A percentile compares a stretch with the other conserved stretches of the same genome.
Conservation (phyloP, 2,797 vertebrate genomes). For the Babyrousa celebensis region DNA sequence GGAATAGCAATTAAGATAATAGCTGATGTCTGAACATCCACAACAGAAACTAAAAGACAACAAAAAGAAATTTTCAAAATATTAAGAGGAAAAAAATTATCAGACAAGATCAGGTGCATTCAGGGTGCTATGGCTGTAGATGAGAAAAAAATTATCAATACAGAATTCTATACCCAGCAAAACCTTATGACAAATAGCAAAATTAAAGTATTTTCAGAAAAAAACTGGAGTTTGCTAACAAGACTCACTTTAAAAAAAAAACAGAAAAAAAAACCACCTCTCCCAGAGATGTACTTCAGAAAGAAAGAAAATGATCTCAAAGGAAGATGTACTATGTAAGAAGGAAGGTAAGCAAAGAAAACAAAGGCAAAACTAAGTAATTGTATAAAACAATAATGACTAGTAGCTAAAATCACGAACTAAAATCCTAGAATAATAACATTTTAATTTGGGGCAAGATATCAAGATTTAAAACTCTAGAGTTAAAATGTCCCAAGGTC, state of each 20-base stretch:
- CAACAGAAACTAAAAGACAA: neutral
- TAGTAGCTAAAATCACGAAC: neutral
- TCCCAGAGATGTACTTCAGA: neutral
- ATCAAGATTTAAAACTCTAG: neutral
- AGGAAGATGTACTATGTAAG: neutral
- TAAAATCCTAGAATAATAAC: neutral
- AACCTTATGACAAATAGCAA: neutral
- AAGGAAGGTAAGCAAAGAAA: neutral
- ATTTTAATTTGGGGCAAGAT: neutral
- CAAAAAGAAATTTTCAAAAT: conserved; percentile 10
- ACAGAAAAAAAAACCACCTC: neutral
- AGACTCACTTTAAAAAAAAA: neutral
- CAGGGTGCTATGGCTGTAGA: too few relatives aligned
- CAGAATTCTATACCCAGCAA: neutral
- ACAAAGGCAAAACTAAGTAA: neutral
- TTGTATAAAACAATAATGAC: neutral
- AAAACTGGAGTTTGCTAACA: neutral
- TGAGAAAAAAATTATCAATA: neutral
- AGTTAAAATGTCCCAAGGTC: neutral
- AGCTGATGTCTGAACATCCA: neutral
- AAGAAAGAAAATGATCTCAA: conserved; percentile 27
- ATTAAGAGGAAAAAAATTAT: neutral
- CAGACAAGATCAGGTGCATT: too few relatives aligned
- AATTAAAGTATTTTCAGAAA: conserved; percentile 32
- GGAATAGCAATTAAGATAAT: neutral